These are phyloP conservation scores for Frieseomelitta varia DNA, from an alignment of 1,140 invertebrate species.

Conservation along the genomic window DNA sequence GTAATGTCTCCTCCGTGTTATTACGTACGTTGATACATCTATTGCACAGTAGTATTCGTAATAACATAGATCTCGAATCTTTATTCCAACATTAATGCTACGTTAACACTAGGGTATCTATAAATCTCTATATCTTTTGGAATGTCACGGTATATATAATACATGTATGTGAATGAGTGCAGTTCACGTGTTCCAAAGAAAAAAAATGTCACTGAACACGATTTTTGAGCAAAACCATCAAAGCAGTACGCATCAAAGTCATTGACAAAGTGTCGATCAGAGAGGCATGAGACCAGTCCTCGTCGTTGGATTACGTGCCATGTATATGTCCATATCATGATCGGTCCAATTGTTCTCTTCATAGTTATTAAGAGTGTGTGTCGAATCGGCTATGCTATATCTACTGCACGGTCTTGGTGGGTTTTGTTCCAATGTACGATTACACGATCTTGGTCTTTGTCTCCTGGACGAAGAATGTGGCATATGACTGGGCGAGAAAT, in stretches of 20 bases:
- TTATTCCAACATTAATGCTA: neutral
- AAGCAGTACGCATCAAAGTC: neutral
- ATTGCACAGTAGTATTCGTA: conserved; percentile 25
- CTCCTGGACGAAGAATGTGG: conserved; percentile 86
- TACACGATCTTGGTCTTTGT: conserved; percentile 84
- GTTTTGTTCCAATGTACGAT: conserved; percentile 77
- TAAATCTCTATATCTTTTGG: neutral
- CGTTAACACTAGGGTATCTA: neutral
- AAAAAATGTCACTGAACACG: conserved; percentile 58
- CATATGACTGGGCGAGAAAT: conserved; percentile 81
- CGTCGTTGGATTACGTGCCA: conserved; percentile 93
- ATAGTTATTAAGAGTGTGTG: conserved; percentile 91
- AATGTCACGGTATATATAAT: conserved; percentile 27
- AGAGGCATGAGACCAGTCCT: conserved; percentile 92
- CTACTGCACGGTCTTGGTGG: conserved; percentile 84
- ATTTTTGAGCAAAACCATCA: conserved; percentile 69
- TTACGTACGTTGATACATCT: conserved; percentile 10
- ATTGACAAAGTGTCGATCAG: conserved; percentile 78
- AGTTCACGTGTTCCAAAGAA: neutral
- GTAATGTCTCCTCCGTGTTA: neutral
- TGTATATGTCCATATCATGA: conserved; percentile 97
- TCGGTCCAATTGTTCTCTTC: conserved; percentile 97
- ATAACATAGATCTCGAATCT: neutral
- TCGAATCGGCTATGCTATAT: conserved; percentile 88
- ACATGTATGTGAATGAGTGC: conserved; percentile 5